Evolutionary conservation across 2,888 invertebrate genomes (phyloP).

Genomic region (Bimastos eiseni): DNA sequence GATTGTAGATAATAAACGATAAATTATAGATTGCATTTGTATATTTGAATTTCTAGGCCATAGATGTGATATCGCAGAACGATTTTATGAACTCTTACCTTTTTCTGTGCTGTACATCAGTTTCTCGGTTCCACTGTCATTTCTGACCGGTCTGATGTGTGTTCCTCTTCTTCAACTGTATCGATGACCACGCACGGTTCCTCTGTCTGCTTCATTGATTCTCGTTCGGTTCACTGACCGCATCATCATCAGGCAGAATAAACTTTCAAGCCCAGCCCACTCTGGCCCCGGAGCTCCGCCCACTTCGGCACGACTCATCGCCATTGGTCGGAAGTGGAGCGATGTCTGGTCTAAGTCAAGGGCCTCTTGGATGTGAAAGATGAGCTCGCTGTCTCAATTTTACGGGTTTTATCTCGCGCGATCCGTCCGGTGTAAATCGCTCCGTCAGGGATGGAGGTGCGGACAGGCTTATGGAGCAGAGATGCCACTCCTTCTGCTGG

Average conservation of each 20-base stretch:
- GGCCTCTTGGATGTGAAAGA: slow-evolving; percentile 2
- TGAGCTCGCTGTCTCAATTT: not conserved
- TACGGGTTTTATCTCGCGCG: not conserved
- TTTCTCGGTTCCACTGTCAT: too few relatives aligned
- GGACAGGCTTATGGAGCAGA: not conserved
- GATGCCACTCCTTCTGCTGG: not conserved
- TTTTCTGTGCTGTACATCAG: not conserved
- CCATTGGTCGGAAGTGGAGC: not conserved
- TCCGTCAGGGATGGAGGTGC: not conserved
- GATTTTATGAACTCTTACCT: not conserved
- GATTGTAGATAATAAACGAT: not conserved
- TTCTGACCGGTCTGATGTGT: not conserved
- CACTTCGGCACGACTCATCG: not conserved
- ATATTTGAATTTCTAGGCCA: too few relatives aligned
- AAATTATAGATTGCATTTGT: too few relatives aligned
- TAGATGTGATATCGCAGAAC: not conserved
- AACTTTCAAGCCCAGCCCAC: not conserved
- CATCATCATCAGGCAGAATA: not conserved
- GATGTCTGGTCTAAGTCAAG: not conserved
- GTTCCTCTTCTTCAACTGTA: not conserved
- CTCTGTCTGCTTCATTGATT: not conserved
- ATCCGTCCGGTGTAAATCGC: not conserved
- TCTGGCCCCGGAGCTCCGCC: not conserved
- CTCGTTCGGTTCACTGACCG: not conserved
- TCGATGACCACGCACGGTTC: not conserved